A percentile compares a stretch with the other conserved stretches of the same genome.
phyloP scores from a whole-genome alignment of 2,113 vertebrate species.

The Nymphicus hollandicus region DNA sequence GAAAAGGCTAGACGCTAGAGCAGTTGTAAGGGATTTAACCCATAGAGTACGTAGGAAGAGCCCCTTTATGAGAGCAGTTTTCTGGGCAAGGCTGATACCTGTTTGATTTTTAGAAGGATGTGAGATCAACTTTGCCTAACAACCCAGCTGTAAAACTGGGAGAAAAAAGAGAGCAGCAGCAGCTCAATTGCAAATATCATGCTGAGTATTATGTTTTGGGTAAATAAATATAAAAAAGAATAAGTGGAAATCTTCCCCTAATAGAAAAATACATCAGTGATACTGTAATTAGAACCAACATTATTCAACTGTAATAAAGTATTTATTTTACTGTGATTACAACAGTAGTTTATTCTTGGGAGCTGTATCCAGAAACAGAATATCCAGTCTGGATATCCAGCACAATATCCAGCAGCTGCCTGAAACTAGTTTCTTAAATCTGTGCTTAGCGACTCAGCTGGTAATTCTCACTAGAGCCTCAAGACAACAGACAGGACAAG shows the following conservation, averaged over 20 bases:
- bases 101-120: not conserved
- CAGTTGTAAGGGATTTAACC: not conserved
- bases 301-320: constrained; percentile 42
- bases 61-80: not conserved
- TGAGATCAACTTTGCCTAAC: not conserved
- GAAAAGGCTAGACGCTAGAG: not conserved
- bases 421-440: not conserved
- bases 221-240: constrained; percentile 57
- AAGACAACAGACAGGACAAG: not conserved
- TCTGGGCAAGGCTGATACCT: constrained; percentile 8
- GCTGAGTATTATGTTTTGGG: constrained; percentile 30
- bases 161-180: not conserved
- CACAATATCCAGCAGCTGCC: constrained; percentile 7
- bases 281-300: constrained; percentile 58
- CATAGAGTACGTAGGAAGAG: not conserved
- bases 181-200: constrained; percentile 10
- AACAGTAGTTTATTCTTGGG: constrained; percentile 37
- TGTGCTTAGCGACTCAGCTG: not conserved
- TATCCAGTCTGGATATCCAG: not conserved
- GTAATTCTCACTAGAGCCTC: not conserved
- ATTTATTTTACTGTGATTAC: constrained; percentile 54
- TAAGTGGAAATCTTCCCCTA: constrained; percentile 44
- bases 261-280: constrained; percentile 47
- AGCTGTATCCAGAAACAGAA: constrained; percentile 23
- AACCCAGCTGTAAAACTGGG: constrained; percentile 20